phyloP scores from a whole-genome alignment of 1,140 invertebrate species.

The Venturia canescens region DNA sequence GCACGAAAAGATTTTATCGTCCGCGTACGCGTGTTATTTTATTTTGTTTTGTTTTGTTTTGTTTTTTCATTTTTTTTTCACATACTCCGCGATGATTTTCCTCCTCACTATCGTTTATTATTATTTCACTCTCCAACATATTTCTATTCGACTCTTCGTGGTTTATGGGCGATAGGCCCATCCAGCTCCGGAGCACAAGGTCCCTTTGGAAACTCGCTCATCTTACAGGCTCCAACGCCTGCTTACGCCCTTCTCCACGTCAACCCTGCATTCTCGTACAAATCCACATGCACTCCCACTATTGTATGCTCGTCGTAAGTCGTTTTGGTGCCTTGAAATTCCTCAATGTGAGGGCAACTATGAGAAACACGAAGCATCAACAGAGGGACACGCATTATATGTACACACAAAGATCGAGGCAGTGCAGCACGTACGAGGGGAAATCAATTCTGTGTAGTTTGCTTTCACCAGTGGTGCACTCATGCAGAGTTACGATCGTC shows the following conservation, averaged over 20 bases:
- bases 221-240: too few species aligned
- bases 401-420: neutral
- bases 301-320: neutral
- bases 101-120: slow-evolving; percentile 16
- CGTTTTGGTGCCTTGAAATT: neutral
- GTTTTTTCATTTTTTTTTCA: slow-evolving; percentile 26
- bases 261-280: too few species aligned
- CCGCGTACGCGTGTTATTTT: slow-evolving; percentile 24
- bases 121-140: neutral
- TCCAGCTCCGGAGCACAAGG: too few species aligned
- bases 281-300: neutral
- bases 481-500: slow-evolving; percentile 47
- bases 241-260: neutral
- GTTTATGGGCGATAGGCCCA: neutral
- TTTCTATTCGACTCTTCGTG: slow-evolving; percentile 12
- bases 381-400: neutral
- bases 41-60: slow-evolving; percentile 35
- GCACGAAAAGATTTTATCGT: slow-evolving; percentile 66
- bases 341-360: slow-evolving; percentile 22
- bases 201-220: too few species aligned
- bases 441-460: slow-evolving; percentile 50
- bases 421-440: slow-evolving; percentile 23
- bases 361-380: slow-evolving; percentile 35
- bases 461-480: slow-evolving; percentile 44
- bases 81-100: slow-evolving; percentile 13